phyloP scores from a whole-genome alignment of 2,888 invertebrate genomes.

The Synergus itoensis region DNA sequence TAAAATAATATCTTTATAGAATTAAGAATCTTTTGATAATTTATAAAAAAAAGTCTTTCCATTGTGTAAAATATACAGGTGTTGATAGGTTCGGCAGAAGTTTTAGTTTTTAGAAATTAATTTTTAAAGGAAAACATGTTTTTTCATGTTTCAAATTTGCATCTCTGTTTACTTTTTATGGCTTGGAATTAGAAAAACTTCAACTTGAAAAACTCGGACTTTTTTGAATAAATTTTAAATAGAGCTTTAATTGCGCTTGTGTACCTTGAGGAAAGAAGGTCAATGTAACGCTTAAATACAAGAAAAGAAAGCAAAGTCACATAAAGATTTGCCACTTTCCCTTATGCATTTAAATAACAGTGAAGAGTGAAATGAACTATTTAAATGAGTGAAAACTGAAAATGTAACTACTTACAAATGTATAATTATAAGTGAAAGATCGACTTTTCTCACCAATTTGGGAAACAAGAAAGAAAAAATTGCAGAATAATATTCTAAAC shows the following conservation, averaged over 20 bases:
- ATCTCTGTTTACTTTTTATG: too few relatives aligned
- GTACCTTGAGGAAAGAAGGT: background rate
- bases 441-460: too few relatives aligned
- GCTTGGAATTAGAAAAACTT: background rate
- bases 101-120: too few relatives aligned
- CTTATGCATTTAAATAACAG: conserved; percentile 14
- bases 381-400: conserved; percentile 11
- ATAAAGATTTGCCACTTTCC: conserved; percentile 35
- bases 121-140: too few relatives aligned
- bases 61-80: background rate
- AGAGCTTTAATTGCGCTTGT: background rate
- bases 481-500: too few relatives aligned
- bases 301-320: conserved; percentile 24
- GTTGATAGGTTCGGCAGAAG: background rate
- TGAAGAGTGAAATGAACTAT: conserved; percentile 17
- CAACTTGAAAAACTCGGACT: background rate
- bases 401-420: background rate
- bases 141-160: too few relatives aligned
- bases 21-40: background rate
- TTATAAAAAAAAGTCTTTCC: background rate
- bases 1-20: background rate
- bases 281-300: conserved; percentile 24
- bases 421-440: background rate
- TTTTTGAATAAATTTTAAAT: background rate
- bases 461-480: too few relatives aligned